phyloP scores from a whole-genome alignment of 2,888 invertebrate genomes.

The Coleophora deauratella region DNA sequence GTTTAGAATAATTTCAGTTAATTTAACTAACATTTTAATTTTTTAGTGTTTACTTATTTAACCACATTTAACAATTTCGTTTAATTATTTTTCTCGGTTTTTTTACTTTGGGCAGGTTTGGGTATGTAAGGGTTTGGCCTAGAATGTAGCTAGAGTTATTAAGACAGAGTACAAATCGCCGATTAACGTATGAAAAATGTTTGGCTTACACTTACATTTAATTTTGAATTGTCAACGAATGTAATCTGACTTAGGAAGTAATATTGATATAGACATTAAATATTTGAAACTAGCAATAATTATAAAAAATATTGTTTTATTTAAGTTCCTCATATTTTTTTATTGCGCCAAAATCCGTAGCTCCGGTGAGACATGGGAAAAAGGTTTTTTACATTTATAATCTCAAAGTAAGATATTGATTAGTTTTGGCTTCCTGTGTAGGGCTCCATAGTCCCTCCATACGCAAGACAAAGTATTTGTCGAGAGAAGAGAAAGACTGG shows the following conservation, averaged over 20 bases:
- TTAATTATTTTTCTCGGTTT: conserved; percentile 44
- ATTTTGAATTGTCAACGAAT: conserved; percentile 74
- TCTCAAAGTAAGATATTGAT: no score
- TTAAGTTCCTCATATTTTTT: conserved; percentile 15
- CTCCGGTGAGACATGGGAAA: no score
- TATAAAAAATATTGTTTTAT: conserved; percentile 54
- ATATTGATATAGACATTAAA: conserved; percentile 69
- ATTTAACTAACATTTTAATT: conserved; percentile 53
- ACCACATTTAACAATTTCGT: conserved; percentile 44
- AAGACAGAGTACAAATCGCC: conserved; percentile 73
- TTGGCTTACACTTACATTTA: conserved; percentile 69
- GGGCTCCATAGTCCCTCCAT: no score
- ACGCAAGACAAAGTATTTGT: no score
- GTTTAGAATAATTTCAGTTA: conserved; percentile 64
- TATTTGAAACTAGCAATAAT: conserved; percentile 75
- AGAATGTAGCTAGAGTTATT: conserved; percentile 71
- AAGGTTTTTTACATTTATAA: no score
- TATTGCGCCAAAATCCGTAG: no score
- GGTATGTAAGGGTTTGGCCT: conserved; percentile 75
- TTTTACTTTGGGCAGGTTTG: conserved; percentile 71
- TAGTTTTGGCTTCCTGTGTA: no score
- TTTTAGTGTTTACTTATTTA: conserved; percentile 54
- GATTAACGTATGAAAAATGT: conserved; percentile 60
- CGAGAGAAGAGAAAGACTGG: no score
- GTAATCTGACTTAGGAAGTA: conserved; percentile 73